Percentiles rank a stretch among this genome's conserved stretches.
Evolutionary conservation across 2,797 vertebrate species (phyloP).

Genomic region (Amblyraja radiata): DNA sequence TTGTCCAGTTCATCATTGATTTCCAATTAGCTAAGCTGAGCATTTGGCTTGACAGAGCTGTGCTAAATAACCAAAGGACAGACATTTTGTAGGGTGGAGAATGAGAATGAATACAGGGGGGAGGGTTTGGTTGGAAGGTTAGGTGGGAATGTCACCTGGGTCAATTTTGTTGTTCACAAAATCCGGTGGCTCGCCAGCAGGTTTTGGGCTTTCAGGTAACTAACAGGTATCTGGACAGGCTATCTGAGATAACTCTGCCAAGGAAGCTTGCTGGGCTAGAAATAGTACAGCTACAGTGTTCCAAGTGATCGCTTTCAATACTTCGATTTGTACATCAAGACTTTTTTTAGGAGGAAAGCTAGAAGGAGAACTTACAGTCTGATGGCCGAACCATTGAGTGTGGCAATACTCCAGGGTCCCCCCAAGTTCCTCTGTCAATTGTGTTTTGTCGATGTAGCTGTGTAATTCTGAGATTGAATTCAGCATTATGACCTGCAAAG

Average conservation of each 20-base stretch:
- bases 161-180: neutral
- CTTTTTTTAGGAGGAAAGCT: neutral
- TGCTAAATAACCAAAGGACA: neutral
- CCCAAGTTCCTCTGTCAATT: constrained; percentile 89
- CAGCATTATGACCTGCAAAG: constrained; percentile 88
- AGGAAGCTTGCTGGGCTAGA: neutral
- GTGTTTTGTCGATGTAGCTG: constrained; percentile 82
- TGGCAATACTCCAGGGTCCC: constrained; percentile 92
- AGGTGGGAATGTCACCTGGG: neutral
- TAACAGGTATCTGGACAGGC: neutral
- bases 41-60: neutral
- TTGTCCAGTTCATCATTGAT: neutral
- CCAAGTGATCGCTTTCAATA: neutral
- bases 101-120: too few species aligned
- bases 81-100: too few species aligned
- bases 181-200: neutral
- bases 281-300: neutral
- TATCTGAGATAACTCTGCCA: neutral
- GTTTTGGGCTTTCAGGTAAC: neutral
- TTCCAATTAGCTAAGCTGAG: neutral
- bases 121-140: neutral
- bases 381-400: constrained; percentile 83
- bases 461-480: constrained; percentile 91
- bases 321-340: neutral
- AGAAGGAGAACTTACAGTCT: constrained; percentile 67